Base-by-base conservation (phyloP, 1,140 invertebrate species). In the Drosophila busckii region DNA sequence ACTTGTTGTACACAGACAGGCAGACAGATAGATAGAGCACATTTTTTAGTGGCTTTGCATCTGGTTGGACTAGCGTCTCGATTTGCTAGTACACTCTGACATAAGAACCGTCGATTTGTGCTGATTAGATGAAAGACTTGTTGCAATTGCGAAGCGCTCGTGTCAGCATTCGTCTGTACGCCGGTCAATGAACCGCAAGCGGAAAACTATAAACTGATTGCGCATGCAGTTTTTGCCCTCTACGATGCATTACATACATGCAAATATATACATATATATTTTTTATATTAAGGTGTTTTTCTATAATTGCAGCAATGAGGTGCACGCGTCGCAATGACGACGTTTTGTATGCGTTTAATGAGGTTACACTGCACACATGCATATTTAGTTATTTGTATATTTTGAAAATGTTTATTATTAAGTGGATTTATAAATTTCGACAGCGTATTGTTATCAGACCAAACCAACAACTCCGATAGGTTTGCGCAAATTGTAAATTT, bases 121-220 rank as follows among this genome's bases (percentile, higher is more conserved):
- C 69, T 82, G 73, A 80, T 80, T 73, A 82, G 55, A 65, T 32
- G 32, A 40, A 70, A 73, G 48, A 68, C 58, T 42, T 34, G 62
- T 31, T 44, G 49, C 50, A 50, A 73, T 78, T 73, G 35, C 38
- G 38, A 66, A 56, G 31, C 42, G 75, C 64, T 65, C 75, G 64
- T 80, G 73, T 80, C 73, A 80, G 73, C 75, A 69, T 20, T 73
- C 71, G 71, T 59, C 48, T 44, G 48, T 67, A n/a, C n/a, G 68
- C 50, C 64, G 73, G 73, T 82, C 73, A 63, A 42, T 82, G 73
- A 80, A 80, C 73, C 31, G 25, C 26, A 23, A 37, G 62, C 68
- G 63, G 68, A 68, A 78, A 75, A 78, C 56, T 52, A 41, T 40
- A 71, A 71, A 55, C 55, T 70, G 70, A 69, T 73, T 62, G 34